Evolutionary conservation across 2,888 invertebrate species (phyloP).

Genomic region (Ischnus inquisitorius): DNA sequence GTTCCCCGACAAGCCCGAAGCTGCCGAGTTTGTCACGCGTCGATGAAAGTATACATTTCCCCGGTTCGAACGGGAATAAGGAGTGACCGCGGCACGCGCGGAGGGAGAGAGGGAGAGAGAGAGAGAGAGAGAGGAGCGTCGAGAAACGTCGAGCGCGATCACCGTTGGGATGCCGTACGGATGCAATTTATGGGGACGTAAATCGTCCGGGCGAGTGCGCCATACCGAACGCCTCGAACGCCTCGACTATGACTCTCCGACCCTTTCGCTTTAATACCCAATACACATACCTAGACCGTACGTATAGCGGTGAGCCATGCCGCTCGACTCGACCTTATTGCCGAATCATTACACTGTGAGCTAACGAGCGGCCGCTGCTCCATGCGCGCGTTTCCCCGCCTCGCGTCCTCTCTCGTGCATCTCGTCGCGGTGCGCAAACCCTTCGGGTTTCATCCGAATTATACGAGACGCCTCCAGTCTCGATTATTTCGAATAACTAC

Average conservation of each 20-base stretch:
- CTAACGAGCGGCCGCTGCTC: conserved; percentile 30
- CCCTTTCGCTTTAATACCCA: conserved; percentile 9
- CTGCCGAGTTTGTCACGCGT: neutral
- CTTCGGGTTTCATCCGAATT: conserved; percentile 38
- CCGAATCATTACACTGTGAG: conserved; percentile 55
- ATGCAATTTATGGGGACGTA: conserved; percentile 70
- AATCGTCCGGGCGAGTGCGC: conserved; percentile 57
- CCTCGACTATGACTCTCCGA: neutral
- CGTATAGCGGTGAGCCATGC: neutral
- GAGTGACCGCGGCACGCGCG: neutral
- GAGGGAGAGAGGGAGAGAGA: conserved; percentile 3
- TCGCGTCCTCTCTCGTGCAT: neutral
- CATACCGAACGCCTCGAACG: conserved; percentile 18
- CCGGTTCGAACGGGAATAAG: neutral
- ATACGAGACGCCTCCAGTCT: conserved; percentile 14
- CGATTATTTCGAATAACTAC: conserved; percentile 39
- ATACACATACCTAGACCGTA: neutral
- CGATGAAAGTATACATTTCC: neutral
- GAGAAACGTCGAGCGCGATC: conserved; percentile 27
- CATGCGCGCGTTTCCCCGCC: neutral
- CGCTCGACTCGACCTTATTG: conserved; percentile 56
- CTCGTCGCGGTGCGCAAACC: conserved; percentile 16
- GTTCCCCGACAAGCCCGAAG: neutral
- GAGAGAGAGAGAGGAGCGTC: conserved; percentile 5
- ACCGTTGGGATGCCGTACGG: conserved; percentile 62